Percentiles rank a stretch among this genome's conserved stretches.
These are phyloP conservation scores for Notodonta dromedarius DNA, from an alignment of 2,888 invertebrate species.

Conservation along the genomic window DNA sequence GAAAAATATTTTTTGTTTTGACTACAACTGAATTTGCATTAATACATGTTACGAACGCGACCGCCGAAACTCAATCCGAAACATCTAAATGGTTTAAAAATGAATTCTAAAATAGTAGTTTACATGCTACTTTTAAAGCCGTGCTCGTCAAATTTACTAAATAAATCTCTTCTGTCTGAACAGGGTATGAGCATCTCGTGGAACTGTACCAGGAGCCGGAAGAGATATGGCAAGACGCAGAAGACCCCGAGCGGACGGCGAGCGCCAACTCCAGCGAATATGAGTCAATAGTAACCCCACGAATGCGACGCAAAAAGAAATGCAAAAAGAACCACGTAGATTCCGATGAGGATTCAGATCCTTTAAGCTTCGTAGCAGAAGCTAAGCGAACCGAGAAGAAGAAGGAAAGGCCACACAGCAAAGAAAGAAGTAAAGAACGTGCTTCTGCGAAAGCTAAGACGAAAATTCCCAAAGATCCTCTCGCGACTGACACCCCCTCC, in stretches of 20 bases:
- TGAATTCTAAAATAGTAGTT: too few species aligned
- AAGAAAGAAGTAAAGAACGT: constrained; percentile 61
- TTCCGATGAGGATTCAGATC: constrained; percentile 61
- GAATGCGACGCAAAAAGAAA: constrained; percentile 51
- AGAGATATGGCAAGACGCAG: constrained; percentile 59
- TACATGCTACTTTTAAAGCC: too few species aligned
- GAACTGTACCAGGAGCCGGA: constrained; percentile 69
- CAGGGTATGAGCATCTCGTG: constrained; percentile 79
- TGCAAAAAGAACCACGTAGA: constrained; percentile 31
- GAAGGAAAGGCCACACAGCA: constrained; percentile 64
- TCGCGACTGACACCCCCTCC: constrained; percentile 23
- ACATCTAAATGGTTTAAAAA: too few species aligned
- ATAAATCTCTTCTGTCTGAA: neutral
- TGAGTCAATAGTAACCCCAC: constrained; percentile 32
- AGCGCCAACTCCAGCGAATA: constrained; percentile 43
- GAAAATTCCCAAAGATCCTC: constrained; percentile 33
- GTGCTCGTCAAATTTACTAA: too few species aligned
- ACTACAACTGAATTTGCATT: too few species aligned
- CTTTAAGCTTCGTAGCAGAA: constrained; percentile 59
- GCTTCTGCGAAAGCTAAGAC: constrained; percentile 25
- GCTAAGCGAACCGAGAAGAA: constrained; percentile 53
- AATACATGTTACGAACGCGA: too few species aligned
- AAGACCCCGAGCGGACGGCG: constrained; percentile 47
- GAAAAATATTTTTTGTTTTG: too few species aligned
- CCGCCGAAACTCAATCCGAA: too few species aligned